Conservation (phyloP, 2,888 invertebrate genomes). For the Periphyllus acericola region DNA sequence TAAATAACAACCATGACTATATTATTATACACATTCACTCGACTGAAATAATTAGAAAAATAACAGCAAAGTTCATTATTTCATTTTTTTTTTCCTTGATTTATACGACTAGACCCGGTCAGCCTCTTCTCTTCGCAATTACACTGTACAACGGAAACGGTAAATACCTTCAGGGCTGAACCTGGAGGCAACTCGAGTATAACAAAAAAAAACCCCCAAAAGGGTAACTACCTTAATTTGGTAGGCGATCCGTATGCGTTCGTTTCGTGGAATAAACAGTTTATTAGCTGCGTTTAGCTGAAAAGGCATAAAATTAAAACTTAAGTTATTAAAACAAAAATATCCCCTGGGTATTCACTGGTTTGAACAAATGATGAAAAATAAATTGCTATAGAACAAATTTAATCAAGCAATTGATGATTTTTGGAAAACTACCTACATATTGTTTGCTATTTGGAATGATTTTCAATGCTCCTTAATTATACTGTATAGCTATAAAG, state of each 20-base stretch:
- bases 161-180: not conserved
- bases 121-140: no score
- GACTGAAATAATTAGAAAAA: not conserved
- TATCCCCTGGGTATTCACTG: not conserved
- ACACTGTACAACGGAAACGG: not conserved
- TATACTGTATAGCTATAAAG: no score
- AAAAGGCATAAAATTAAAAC: not conserved
- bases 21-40: not conserved
- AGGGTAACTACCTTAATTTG: not conserved
- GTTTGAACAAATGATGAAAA: not conserved
- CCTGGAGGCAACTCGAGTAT: not conserved
- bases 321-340: not conserved
- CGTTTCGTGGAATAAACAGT: not conserved
- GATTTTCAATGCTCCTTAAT: no score
- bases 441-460: no score
- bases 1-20: not conserved
- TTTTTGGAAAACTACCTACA: no score
- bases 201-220: not conserved
- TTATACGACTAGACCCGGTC: no score
- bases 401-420: no score
- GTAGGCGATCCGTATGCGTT: not conserved
- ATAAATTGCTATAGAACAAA: no score
- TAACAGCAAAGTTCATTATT: not conserved
- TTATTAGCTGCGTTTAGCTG: not conserved
- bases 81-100: not conserved